Percentiles rank a stretch among this genome's conserved stretches.
phyloP scores from a whole-genome alignment of 1,140 invertebrate genomes.

The Eriosoma lanigerum region DNA sequence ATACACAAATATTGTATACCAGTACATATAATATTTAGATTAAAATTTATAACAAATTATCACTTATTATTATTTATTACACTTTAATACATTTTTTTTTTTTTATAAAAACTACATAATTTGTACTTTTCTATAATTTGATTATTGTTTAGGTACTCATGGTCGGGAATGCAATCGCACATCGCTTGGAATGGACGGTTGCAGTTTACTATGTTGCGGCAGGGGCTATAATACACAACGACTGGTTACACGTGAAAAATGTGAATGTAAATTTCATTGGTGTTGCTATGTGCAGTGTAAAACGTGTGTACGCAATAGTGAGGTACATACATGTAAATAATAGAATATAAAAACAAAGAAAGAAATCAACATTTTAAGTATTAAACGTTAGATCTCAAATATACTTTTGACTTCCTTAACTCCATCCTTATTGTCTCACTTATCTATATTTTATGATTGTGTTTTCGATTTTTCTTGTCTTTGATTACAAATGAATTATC shows the following conservation, averaged over 20 bases:
- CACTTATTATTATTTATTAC: no score
- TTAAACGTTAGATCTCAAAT: slow-evolving; percentile 43
- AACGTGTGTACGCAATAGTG: slow-evolving; percentile 52
- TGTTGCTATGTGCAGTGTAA: slow-evolving; percentile 55
- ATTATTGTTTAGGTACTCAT: slow-evolving; percentile 66
- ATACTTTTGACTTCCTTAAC: slow-evolving; percentile 35
- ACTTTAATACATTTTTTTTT: no score
- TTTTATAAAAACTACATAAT: no score
- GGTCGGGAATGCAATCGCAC: slow-evolving; percentile 81
- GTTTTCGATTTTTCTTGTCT: slow-evolving; percentile 21
- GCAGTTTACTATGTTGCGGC: slow-evolving; percentile 52
- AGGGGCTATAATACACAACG: slow-evolving; percentile 52
- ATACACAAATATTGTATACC: no score
- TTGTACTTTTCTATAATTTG: no score
- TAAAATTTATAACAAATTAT: no score
- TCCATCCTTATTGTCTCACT: background rate
- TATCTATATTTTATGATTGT: slow-evolving; percentile 9
- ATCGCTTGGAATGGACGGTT: slow-evolving; percentile 77
- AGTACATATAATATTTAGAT: no score
- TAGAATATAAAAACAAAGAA: background rate
- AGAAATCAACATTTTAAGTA: slow-evolving; percentile 30
- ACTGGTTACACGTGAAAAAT: slow-evolving; percentile 51
- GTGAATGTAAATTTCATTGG: slow-evolving; percentile 55
- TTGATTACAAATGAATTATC: background rate
- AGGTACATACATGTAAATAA: slow-evolving; percentile 54